Evolutionary conservation across 2,797 vertebrate species (phyloP), one percentile per base, ranked within the genome.

Genomic region (Lithobates pipiens): DNA sequence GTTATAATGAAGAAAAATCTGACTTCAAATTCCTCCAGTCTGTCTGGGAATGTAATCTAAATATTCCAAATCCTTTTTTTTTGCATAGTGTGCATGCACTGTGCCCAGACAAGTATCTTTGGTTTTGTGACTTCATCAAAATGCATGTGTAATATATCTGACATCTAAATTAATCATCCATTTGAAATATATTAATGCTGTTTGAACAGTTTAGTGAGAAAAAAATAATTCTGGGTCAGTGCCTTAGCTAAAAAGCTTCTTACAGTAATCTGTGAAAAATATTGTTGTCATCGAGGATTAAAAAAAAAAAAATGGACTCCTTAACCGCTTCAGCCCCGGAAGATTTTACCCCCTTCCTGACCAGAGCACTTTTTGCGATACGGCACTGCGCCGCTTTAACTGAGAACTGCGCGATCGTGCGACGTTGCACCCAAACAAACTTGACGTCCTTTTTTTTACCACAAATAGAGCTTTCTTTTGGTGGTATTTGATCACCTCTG

Each of bases 51-150:
- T 77, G 32, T 23, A 76, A 76, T 67, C 15, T 57, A 46, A 76
- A 76, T 34, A 63, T 36, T 34, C 75, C 39, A 61, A 32, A 13
- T 39, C 23, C 32, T 63, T 77, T 77, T 34, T 29, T 36, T 77
- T 32, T 63, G 75, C 75, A 63, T 77, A 63, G 61, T 63, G 32
- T 77, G 75, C 75, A 77, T 63, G 54, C 34, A 77, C n/a, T 27
- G 65, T 67, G 65, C 36, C 50, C 75, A 77, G 15, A 57, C 74
- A 57, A 76, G 74, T 54, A 76, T 32, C 46, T 57, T 75, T 57
- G 50, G 61, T 77, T 77, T 77, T 77, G 34, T 78, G 16, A 68
- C 77, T 78, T 78, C 34, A 78, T 78, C 63, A 78, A 78, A 39
- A 61, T 78, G 39, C 36, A 78, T 78, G 39, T 78, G 39, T 68